Percentiles rank a stretch among this genome's conserved stretches.
These are phyloP conservation scores for Falco novaeseelandiae DNA, from an alignment of 2,797 vertebrate species.

Conservation along the genomic window DNA sequence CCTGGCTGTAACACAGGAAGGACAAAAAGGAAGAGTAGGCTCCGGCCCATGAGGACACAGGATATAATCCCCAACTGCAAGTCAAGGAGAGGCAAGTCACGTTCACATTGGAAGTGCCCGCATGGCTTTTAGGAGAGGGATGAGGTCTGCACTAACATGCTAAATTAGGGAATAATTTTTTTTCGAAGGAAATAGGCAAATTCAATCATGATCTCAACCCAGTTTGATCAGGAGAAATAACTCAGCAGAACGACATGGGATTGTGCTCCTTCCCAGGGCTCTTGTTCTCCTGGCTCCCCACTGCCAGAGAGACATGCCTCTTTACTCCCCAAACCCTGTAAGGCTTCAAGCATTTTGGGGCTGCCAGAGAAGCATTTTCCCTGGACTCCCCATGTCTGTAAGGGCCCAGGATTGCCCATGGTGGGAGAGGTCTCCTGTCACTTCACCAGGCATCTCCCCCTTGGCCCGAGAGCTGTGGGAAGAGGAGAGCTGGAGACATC, in stretches of 20 bases:
- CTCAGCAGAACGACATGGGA: background rate
- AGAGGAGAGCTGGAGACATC: background rate
- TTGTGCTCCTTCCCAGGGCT: background rate
- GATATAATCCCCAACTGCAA: background rate
- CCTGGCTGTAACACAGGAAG: slow-evolving; percentile 83
- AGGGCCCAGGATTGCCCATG: background rate
- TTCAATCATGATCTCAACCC: background rate
- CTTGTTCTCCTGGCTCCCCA: background rate
- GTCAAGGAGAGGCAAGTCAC: background rate
- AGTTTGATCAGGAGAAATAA: background rate
- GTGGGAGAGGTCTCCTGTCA: background rate
- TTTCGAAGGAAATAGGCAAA: background rate
- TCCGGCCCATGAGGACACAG: background rate
- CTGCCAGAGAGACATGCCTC: background rate
- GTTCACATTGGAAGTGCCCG: background rate
- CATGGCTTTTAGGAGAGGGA: background rate
- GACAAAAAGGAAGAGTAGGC: background rate
- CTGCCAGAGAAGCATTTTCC: background rate
- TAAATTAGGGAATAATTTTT: background rate
- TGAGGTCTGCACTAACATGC: background rate
- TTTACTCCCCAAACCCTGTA: background rate
- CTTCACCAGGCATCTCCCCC: background rate
- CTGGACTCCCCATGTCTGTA: background rate
- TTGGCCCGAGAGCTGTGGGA: background rate
- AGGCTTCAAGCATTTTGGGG: background rate